Conservation (phyloP, 2,888 invertebrate species). For the Gasteruption jaculator region DNA sequence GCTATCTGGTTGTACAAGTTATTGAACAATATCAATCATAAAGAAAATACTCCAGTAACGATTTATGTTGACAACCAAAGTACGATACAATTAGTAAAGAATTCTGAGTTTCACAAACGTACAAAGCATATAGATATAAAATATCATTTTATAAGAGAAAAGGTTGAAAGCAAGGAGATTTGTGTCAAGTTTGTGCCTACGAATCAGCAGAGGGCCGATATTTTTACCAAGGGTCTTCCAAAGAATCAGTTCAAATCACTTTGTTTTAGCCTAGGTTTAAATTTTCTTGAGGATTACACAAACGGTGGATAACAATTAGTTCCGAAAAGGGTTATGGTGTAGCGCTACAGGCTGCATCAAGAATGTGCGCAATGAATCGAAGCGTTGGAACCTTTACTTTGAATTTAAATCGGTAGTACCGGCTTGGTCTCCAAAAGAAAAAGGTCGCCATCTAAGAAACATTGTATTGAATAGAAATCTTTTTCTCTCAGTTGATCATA, state of each 20-base stretch:
- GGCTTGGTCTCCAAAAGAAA: too few species aligned
- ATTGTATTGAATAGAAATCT: too few species aligned
- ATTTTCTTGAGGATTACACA: too few species aligned
- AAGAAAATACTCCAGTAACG: conserved; percentile 5
- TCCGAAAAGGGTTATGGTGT: too few species aligned
- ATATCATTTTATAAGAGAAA: conserved; percentile 20
- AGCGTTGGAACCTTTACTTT: too few species aligned
- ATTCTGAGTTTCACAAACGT: conserved; percentile 18
- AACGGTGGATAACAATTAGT: too few species aligned
- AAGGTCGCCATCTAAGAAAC: too few species aligned
- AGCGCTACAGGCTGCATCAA: too few species aligned
- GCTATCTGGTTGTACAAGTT: conserved; percentile 24
- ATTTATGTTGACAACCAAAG: conserved; percentile 15
- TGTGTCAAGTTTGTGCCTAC: conserved; percentile 12
- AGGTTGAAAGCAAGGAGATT: conserved; percentile 11
- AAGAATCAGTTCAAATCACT: conserved; percentile 7
- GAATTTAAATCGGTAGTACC: too few species aligned
- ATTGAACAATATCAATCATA: conserved; percentile 17
- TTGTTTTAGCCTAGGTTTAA: too few species aligned
- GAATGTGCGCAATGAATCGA: too few species aligned
- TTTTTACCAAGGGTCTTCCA: conserved; percentile 22
- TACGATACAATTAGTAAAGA: conserved; percentile 19
- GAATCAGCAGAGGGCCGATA: conserved; percentile 19
- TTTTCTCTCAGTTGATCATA: too few species aligned
- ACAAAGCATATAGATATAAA: conserved; percentile 24